Evolutionary conservation across 2,888 invertebrate species (phyloP).

Genomic region (Criorhina ranunculi): DNA sequence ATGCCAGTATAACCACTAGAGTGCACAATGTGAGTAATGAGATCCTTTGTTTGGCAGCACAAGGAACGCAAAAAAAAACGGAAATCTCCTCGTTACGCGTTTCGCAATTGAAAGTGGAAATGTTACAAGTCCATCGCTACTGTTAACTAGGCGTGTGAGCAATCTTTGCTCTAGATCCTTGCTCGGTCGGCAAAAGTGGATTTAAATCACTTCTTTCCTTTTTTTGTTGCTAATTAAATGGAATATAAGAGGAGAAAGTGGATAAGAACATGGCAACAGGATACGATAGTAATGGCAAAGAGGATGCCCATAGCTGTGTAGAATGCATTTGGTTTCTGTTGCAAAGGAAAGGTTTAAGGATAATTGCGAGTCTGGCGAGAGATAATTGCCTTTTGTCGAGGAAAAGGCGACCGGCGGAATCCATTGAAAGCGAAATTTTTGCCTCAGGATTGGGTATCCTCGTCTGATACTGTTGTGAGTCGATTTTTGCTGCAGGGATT

Average conservation of each 20-base stretch:
- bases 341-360: constrained; percentile 12
- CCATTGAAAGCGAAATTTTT: constrained; percentile 12
- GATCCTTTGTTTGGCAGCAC: constrained; percentile 48
- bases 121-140: constrained; percentile 37
- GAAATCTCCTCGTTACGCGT: constrained; percentile 52
- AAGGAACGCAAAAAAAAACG: constrained; percentile 2
- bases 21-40: constrained; percentile 52
- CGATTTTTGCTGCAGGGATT: not conserved
- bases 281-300: constrained; percentile 15
- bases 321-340: not conserved
- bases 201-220: constrained; percentile 52
- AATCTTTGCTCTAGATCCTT: constrained; percentile 46
- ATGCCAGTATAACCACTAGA: constrained; percentile 44
- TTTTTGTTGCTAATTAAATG: constrained; percentile 55
- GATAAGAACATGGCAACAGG: constrained; percentile 11
- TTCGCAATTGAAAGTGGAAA: constrained; percentile 54
- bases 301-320: not conserved
- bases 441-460: not conserved
- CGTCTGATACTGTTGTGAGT: not conserved
- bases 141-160: not conserved
- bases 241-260: constrained; percentile 17
- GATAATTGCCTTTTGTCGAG: constrained; percentile 20
- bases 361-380: constrained; percentile 17
- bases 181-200: constrained; percentile 12
- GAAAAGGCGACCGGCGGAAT: constrained; percentile 1